Evolutionary conservation across 2,113 vertebrate species (phyloP), one percentile per base, ranked within the genome.

Genomic region (Stictonetta naevosa): DNA sequence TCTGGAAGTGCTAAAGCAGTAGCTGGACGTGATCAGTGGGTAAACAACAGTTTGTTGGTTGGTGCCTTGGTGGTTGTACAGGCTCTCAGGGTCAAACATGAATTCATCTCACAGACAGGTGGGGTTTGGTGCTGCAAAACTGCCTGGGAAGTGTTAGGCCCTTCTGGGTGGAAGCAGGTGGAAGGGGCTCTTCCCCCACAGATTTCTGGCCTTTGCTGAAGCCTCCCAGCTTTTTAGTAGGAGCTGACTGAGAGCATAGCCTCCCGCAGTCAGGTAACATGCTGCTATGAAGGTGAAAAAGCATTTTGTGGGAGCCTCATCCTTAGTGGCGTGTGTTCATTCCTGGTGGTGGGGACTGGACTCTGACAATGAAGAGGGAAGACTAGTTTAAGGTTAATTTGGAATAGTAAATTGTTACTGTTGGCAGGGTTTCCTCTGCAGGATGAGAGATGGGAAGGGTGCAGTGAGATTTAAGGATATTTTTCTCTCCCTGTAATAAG

Each of bases 281-380:
- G 53, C 25, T 84, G 44, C 36, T 64, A 0, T 13, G 52, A 28
- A 64, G 71, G 4, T 9, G 40, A 22, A 46, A 8, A 40, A 17
- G 34, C 1, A 2, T 80, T 69, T 22, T 67, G 50, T 46, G 60
- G n/a, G 58, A 74, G 31, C 7, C 20, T 46, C 0, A 0, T 16
- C 23, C 16, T 44, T 3, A 0, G 33, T 29, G 68, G 31, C 23
- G 80, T 23, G 22, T 13, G 2, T 17, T 59, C 0, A 0, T 48
- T 78, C 36, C 31, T 75, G 25, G 16, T 72, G 48, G 25, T 31
- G 48, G 44, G 76, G 36, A 31, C 11, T 10, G 46, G 46, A 11
- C 46, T 22, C 46, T 22, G 11, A 4, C 90, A 74, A 44, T 25
- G 13, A 66, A 86, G 83, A 91, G 56, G 81, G 72, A 76, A 73